Base-by-base conservation (phyloP, 2,888 invertebrate species). In the Tetanocera ferruginea region DNA sequence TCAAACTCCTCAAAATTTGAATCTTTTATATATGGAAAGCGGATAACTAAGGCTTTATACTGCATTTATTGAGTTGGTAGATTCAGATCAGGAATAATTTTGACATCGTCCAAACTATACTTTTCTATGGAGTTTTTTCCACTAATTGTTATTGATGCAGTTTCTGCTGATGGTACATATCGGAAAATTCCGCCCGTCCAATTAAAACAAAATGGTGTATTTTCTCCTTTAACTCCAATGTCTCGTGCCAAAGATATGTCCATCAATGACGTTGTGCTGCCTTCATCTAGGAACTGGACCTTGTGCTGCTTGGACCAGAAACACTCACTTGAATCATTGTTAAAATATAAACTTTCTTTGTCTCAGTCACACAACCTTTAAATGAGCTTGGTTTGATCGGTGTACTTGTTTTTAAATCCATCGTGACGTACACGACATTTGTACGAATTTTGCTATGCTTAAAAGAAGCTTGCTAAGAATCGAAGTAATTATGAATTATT, bases 1-100 rank as follows among this genome's bases (percentile, higher is more conserved):
- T n/a, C 72, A 72, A 70, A 0, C 80, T 78, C 28, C 76, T 80
- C 11, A 78, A 19, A 9, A 80, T 52, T 51, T 67, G 72, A 19
- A 76, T 73, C 34, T 76, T 43, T 28, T 4, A 28, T 14, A 9
- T 76, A 66, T 66, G 62, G 51, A 66, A 64, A 72, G 37, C 74
- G 9, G 62, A 76, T 34, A 17, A n/a, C 25, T 31, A 73, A 31
- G 25, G 73, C 52, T 11, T 5, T 55, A 34, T 71, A 70, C 14
- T 62, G 2, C 11, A 60, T n/a, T n/a, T n/a, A n/a, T n/a, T n/a
- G n/a, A n/a, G n/a, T n/a, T n/a, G n/a, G n/a, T n/a, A n/a, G n/a
- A 60, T 60, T 60, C 2, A 25, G 25, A 23, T 60, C 60, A 5
- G 25, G 28, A 19, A 60, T 25, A 19, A 60, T 14, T 23, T 51